Evolutionary conservation across 2,797 vertebrate genomes (phyloP).

Genomic region (Characodon lateralis): DNA sequence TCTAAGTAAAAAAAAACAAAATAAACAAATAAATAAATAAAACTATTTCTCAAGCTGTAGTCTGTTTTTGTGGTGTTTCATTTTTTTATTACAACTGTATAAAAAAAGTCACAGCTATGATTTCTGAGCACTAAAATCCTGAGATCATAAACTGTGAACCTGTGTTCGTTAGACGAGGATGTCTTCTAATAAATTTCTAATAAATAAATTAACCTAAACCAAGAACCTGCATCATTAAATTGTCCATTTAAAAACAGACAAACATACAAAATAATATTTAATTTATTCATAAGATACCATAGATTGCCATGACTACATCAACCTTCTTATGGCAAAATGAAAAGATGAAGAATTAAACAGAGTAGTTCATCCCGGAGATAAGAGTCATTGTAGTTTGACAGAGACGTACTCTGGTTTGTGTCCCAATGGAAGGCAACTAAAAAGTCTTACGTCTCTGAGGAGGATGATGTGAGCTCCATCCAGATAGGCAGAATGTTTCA

Average conservation of each 20-base stretch:
- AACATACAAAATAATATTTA: not conserved
- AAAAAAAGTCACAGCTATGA: not conserved
- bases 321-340: slow-evolving; percentile 1
- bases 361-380: slow-evolving; percentile 10
- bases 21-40: not conserved
- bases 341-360: slow-evolving; percentile 6
- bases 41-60: too few species aligned
- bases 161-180: not conserved
- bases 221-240: not conserved
- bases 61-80: not conserved
- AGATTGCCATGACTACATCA: not conserved
- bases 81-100: not conserved
- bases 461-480: slow-evolving; percentile 32
- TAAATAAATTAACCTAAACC: not conserved
- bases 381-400: slow-evolving; percentile 20
- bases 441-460: slow-evolving; percentile 34
- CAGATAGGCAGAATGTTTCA: slow-evolving; percentile 55
- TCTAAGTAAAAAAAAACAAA: not conserved
- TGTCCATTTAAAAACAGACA: not conserved
- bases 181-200: not conserved
- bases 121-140: not conserved
- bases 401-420: not conserved
- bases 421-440: slow-evolving; percentile 35
- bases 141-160: not conserved
- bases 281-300: not conserved